A percentile compares a stretch with the other conserved stretches of the same genome.
These are phyloP conservation scores for Drosophila mettleri DNA, from an alignment of 2,888 invertebrate genomes.

Conservation along the genomic window DNA sequence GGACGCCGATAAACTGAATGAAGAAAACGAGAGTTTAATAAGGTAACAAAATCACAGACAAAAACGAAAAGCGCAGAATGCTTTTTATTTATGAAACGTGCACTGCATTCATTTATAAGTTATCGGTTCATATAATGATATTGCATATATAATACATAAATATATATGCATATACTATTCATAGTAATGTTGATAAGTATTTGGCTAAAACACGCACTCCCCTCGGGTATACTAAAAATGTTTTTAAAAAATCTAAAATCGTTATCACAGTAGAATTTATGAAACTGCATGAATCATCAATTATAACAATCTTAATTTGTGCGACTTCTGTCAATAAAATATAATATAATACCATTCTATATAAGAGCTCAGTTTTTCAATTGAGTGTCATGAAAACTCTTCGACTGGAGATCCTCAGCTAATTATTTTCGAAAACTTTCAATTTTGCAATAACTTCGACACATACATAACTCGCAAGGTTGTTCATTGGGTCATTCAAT, in stretches of 20 bases:
- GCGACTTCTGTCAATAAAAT: too few species aligned
- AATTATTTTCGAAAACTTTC: not conserved
- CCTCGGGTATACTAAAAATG: not conserved
- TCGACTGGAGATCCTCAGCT: not conserved
- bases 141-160: conserved; percentile 5
- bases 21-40: conserved; percentile 96
- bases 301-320: too few species aligned
- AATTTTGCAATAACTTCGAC: conserved; percentile 4
- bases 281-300: not conserved
- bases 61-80: not conserved
- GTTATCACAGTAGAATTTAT: conserved; percentile 3
- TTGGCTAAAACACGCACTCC: conserved; percentile 10
- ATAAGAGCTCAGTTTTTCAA: not conserved
- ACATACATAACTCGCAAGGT: conserved; percentile 10
- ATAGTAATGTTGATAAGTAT: conserved; percentile 21
- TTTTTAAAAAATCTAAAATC: not conserved
- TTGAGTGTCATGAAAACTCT: not conserved
- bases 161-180: conserved; percentile 3
- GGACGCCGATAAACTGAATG: conserved; percentile 98
- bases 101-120: conserved; percentile 21
- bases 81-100: not conserved
- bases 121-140: conserved; percentile 9
- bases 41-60: conserved; percentile 87
- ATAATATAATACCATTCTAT: too few species aligned
- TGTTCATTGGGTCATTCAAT: conserved; percentile 14